Base-by-base conservation (phyloP, 2,797 vertebrate species). In the Carcharodon carcharias region DNA sequence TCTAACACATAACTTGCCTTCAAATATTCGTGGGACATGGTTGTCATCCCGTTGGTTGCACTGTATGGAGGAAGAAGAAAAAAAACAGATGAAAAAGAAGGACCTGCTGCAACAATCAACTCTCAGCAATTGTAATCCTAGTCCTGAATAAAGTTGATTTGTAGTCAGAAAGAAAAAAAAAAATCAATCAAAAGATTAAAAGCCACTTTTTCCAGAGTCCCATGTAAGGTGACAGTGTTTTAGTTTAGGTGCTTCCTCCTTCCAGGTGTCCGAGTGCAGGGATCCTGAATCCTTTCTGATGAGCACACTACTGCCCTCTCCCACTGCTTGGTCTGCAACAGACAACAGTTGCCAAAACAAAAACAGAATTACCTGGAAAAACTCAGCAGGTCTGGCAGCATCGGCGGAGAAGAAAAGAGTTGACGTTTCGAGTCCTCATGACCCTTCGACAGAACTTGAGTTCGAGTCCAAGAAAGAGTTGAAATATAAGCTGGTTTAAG, bases 1-100 rank as follows among this genome's bases (percentile, higher is more conserved):
- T 99, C 99, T 97, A 99, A 97, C 50, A 98, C 98, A 1, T 99
- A 99, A 98, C 98, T 99, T 96, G 99, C 98, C 97, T 99, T 99
- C 97, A 99, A 98, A 97, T 99, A 99, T 97, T 99, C 99, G 0
- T 99, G 99, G 0, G 99, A 99, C 96, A 99, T 97, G 77, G 98
- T 98, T 98, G 98, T 99, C 96, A 99, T 98, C 28, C 99, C 99
- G 0, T 99, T 99, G 82, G 98, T 98, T 82, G 98, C 97, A 92
- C 98, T 98, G 97, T 0, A 0, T 54, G 77, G 54, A 96, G 35
- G 80, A 54, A 91, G 23, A 65, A 4, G 67, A 95, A 96, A 96
- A 88, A 67, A 50, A 35, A 71, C 6, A 6, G 91, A 23, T 93
- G 6, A 93, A 63, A n/a, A 61, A 88, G 88, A 16, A n/a, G 56